These are phyloP conservation scores for Tridacna gigas DNA, from an alignment of 2,888 invertebrate genomes.

Conservation along the genomic window DNA sequence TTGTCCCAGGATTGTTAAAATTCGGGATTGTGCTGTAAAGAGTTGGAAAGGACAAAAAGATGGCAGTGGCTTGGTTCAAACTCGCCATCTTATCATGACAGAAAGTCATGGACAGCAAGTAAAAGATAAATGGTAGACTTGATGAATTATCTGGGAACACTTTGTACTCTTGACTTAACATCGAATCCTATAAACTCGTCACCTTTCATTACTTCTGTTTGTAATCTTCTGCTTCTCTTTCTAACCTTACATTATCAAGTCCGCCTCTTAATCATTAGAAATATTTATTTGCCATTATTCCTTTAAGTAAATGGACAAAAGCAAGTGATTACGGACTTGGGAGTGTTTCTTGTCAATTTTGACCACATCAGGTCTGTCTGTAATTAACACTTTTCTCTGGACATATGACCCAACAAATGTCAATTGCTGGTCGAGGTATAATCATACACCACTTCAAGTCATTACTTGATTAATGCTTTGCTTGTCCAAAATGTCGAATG, in stretches of 20 bases:
- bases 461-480: slow-evolving; percentile 1
- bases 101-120: too few species aligned
- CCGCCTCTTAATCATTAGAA: slow-evolving; percentile 11
- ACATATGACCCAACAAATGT: slow-evolving; percentile 20
- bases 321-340: slow-evolving; percentile 8
- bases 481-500: background rate
- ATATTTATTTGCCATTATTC: slow-evolving; percentile 19
- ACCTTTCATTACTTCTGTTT: background rate
- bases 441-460: slow-evolving; percentile 3
- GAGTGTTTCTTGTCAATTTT: slow-evolving; percentile 15
- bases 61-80: too few species aligned
- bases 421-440: background rate
- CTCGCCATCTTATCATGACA: too few species aligned
- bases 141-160: background rate
- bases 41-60: too few species aligned
- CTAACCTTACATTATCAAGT: slow-evolving; percentile 11
- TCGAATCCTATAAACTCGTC: background rate
- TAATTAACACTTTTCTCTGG: slow-evolving; percentile 22
- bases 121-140: too few species aligned
- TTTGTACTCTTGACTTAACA: background rate
- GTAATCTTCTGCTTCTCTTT: background rate
- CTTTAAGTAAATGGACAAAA: slow-evolving; percentile 8
- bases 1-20: too few species aligned
- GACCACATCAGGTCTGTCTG: slow-evolving; percentile 14
- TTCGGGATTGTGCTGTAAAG: too few species aligned